Evolutionary conservation across 2,113 vertebrate species (phyloP).

Genomic region (Osmerus eperlanus): DNA sequence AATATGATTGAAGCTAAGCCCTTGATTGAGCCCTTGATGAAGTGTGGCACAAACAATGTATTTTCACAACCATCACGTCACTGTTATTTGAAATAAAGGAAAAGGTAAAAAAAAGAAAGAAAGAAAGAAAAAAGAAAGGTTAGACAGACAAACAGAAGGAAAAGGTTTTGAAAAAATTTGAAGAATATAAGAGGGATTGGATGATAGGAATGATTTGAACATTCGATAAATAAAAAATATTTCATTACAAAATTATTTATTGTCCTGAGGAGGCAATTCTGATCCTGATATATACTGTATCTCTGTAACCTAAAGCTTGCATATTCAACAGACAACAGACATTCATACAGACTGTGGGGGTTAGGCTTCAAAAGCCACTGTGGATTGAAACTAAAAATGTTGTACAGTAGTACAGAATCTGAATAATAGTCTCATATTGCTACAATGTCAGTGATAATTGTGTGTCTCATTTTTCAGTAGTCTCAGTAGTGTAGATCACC

Average conservation of each 20-base stretch:
- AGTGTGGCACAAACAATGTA: conserved; percentile 48
- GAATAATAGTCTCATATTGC: conserved; percentile 51
- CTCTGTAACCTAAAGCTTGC: too few species aligned
- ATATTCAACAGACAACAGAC: too few species aligned
- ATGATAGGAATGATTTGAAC: neutral
- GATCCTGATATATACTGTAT: conserved; percentile 8
- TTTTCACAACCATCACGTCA: conserved; percentile 47
- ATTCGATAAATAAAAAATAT: conserved; percentile 1
- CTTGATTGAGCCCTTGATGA: conserved; percentile 49
- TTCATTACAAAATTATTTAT: neutral
- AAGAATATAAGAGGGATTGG: conserved; percentile 34
- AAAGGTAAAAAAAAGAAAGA: conserved; percentile 16
- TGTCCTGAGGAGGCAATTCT: conserved; percentile 7
- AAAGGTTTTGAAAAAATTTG: conserved; percentile 18
- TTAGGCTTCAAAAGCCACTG: conserved; percentile 17
- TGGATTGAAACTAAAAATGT: conserved; percentile 50
- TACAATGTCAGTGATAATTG: conserved; percentile 44
- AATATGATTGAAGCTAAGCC: conserved; percentile 52
- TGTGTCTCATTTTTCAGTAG: conserved; percentile 61
- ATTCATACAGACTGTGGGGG: neutral
- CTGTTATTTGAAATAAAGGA: conserved; percentile 48
- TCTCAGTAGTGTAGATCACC: conserved; percentile 51
- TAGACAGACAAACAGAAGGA: neutral
- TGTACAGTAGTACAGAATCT: conserved; percentile 56
- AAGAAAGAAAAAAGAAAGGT: conserved; percentile 10